Evolutionary conservation across 2,888 invertebrate genomes (phyloP), one percentile per base, ranked within the genome.

Genomic region (Lottia scabra): DNA sequence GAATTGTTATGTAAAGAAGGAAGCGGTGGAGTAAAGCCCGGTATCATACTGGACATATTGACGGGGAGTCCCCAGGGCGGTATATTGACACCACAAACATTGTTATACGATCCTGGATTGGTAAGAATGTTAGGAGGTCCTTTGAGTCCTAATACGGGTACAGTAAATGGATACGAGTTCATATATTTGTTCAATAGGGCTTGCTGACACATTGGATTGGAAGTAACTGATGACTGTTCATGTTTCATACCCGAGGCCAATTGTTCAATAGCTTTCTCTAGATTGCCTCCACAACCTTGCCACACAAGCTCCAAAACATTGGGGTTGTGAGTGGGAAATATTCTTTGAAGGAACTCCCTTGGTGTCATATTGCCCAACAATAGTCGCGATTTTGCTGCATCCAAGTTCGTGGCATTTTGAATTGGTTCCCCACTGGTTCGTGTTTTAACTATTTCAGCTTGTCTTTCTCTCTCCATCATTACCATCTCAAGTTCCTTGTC

Each of bases 401-500:
- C 56, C 23, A 56, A 56, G 56, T 56, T 56, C 19, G 56, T 56
- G 56, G 19, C 56, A 56, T 56, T 46, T 46, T 19, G 43, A n/a
- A 38, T 67, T 30, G 27, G 56, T 62, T 66, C 70, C 56, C 67
- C 27, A 16, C 45, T 38, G 65, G 46, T 23, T 23, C 63, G 16
- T 65, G 69, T 71, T 63, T 78, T 80, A 19, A 78, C 71, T n/a
- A 79, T 66, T 67, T 82, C 84, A 27, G 81, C 70, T 44, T 78
- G 79, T 13, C 83, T 75, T 75, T 89, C 89, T 8, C 88, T 75
- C 70, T 89, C 86, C 65, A 86, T 77, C 85, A 89, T 87, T 46
- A 88, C 87, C 27, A 84, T 79, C 67, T 91, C 90, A 69, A 91
- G 83, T 71, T 90, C 90, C 70, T 88, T 88, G 80, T 91, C 91